Base-by-base conservation (phyloP, 2,888 invertebrate genomes). In the Rotaria magnacalcarata region DNA sequence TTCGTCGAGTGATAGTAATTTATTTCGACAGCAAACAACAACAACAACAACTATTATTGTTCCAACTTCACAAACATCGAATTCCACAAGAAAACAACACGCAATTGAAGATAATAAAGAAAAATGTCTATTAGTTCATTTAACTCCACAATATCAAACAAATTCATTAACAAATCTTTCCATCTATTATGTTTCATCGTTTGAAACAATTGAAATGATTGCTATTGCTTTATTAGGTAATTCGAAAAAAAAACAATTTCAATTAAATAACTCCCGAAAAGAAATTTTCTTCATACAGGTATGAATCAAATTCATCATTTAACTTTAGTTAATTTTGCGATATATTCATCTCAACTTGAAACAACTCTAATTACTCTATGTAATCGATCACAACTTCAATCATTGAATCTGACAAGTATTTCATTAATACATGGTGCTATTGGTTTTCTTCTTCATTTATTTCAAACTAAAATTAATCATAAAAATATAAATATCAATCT, bases 261-360 rank as follows among this genome's bases (percentile, higher is more conserved):
- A 14, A 52, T 52, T 16, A 52, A 0, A 52, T 16, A 52, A 52
- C 8, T 16, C 14, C 11, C 1, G 16, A 52, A 14, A 14, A 52
- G 14, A 52, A 52, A 52, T 11, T 11, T 52, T 16, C 52, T 52
- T 52, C 16, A 16, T 52, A 14, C 5, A 75, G 75, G 75, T 47
- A 80, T 80, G 75, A 41, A 47, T 47, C 75, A 80, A 80, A 43
- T 80, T 43, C 41, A 80, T 43, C 47, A 80, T 80, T 80, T 80
- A 47, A 80, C 75, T 47, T 47, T 80, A 24, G n/a, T 80, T n/a
- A 80, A 80, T 80, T 47, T 80, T 80, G 75, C 43, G 21, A 3
- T 80, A 1, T 80, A 80, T 47, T 80, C 75, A 80, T 80, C 75
- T 11, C 43, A 80, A 80, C 24, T 80, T 21, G 75, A 80, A 80